Percentiles rank a stretch among this genome's conserved stretches.
phyloP scores from a whole-genome alignment of 2,797 vertebrate species.

The Crax fasciolata region DNA sequence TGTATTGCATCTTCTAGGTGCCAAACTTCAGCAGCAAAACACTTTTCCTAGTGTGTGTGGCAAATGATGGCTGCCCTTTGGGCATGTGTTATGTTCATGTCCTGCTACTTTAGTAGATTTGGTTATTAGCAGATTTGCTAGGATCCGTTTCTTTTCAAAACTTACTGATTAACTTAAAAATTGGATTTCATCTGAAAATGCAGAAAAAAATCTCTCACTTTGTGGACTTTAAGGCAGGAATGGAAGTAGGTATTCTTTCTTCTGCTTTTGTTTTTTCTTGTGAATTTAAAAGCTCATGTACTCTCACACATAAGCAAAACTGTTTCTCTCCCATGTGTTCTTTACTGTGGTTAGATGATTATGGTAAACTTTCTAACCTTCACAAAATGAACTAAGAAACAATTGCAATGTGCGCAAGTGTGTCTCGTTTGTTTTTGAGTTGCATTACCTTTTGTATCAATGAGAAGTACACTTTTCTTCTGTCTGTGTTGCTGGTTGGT shows the following conservation, averaged over 20 bases:
- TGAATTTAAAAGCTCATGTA: background rate
- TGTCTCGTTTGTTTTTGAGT: background rate
- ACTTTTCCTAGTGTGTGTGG: background rate
- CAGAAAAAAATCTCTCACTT: background rate
- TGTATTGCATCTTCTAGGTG: background rate
- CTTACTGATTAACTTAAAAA: background rate
- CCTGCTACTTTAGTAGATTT: background rate
- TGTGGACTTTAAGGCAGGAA: background rate
- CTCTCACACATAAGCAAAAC: background rate
- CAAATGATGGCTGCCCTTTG: background rate
- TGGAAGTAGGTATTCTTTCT: background rate
- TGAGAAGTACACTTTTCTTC: background rate
- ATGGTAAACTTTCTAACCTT: background rate
- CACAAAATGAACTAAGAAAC: background rate
- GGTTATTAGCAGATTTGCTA: background rate
- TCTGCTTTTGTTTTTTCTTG: background rate
- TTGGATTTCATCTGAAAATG: background rate
- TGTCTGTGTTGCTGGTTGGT: background rate
- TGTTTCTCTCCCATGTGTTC: background rate
- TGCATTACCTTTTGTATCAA: background rate
- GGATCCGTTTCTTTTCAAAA: background rate
- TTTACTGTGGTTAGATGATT: background rate
- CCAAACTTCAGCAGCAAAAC: background rate
- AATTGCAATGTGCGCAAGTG: fast-evolving
- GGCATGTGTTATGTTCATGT: background rate